phyloP scores from a whole-genome alignment of 2,888 invertebrate genomes.

The Agapostemon virescens region DNA sequence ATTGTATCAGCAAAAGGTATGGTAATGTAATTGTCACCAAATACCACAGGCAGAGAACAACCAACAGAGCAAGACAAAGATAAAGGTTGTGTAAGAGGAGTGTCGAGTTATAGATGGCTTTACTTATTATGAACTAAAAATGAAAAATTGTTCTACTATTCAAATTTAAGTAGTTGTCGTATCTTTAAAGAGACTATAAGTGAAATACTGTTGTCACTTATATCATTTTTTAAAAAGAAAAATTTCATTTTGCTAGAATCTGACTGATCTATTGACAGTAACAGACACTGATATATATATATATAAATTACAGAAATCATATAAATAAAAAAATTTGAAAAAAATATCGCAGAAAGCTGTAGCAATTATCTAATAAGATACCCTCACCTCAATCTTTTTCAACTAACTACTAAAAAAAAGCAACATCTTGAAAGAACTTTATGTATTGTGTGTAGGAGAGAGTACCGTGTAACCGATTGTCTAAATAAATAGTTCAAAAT shows the following conservation, averaged over 20 bases:
- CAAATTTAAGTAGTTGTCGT: neutral
- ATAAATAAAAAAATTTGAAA: conserved; percentile 22
- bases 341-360: conserved; percentile 28
- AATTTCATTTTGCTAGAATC: neutral
- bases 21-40: conserved; percentile 58
- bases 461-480: conserved; percentile 43
- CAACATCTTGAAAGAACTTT: conserved; percentile 24
- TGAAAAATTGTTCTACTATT: neutral
- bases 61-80: conserved; percentile 59
- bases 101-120: conserved; percentile 24
- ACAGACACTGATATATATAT: neutral
- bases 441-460: conserved; percentile 29
- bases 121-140: neutral
- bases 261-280: neutral
- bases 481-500: conserved; percentile 49
- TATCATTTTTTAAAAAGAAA: neutral
- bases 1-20: conserved; percentile 42
- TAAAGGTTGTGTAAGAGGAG: conserved; percentile 54
- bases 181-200: conserved; percentile 11
- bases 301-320: neutral
- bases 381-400: conserved; percentile 46
- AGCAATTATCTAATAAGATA: conserved; percentile 27
- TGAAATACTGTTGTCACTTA: neutral
- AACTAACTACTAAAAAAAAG: conserved; percentile 38
- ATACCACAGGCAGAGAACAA: conserved; percentile 64